A percentile compares a stretch with the other conserved stretches of the same genome.
phyloP scores from a whole-genome alignment of 2,113 vertebrate genomes.

The Macroglossus sobrinus region DNA sequence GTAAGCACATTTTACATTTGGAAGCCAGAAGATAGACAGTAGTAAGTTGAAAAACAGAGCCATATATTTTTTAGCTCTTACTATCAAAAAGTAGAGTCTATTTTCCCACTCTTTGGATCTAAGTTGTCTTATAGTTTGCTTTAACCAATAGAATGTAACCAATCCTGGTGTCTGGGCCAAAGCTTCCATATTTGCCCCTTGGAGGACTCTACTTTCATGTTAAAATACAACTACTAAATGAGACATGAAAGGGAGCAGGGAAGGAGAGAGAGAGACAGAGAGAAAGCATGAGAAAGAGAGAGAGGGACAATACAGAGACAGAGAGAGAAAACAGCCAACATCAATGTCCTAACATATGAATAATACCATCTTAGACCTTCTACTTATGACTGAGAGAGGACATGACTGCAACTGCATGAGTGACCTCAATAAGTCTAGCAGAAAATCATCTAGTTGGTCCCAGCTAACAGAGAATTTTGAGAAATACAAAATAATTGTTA shows the following conservation, averaged over 20 bases:
- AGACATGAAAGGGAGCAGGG: neutral
- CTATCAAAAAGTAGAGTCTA: neutral
- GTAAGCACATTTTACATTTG: neutral
- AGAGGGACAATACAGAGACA: neutral
- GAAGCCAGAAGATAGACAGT: neutral
- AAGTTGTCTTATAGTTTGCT: neutral
- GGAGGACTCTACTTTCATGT: neutral
- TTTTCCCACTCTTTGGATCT: neutral
- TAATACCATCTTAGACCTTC: neutral
- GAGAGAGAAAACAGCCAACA: neutral
- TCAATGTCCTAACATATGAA: neutral
- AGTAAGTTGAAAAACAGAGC: neutral
- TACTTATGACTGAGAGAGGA: neutral
- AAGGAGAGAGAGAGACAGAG: neutral
- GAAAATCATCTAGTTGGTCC: neutral
- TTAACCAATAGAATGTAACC: neutral
- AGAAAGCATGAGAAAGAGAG: neutral
- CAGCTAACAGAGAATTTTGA: neutral
- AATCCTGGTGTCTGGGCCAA: neutral
- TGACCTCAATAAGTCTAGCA: neutral
- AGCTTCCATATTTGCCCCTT: neutral
- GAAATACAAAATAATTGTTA: neutral
- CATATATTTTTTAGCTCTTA: neutral
- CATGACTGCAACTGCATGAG: neutral
- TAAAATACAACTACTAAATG: neutral